Evolutionary conservation across 2,797 vertebrate genomes (phyloP), one percentile per base, ranked within the genome.

Genomic region (Sebastiscus tertius): DNA sequence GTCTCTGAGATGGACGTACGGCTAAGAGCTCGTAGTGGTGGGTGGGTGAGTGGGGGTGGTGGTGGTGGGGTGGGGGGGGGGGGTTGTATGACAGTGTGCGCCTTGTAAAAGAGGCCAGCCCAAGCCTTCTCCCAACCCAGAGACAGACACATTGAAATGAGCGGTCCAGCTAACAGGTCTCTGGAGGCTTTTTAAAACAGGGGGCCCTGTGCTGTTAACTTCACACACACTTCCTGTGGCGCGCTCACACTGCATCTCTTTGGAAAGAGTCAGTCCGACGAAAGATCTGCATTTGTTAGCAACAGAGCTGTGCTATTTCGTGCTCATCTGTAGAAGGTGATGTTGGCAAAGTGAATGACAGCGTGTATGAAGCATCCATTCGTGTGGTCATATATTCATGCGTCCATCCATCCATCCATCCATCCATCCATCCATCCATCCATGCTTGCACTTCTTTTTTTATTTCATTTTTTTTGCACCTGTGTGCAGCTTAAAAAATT

Each of bases 131-230:
- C 81, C 86, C 84, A 71, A 69, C 80, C 85, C 93, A 81, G 81
- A 96, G 94, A 95, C 93, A 96, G 95, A 94, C 92, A 95, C 94
- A 95, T 94, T 95, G 95, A 97, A 97, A 96, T 96, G 93, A 94
- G 96, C 91, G 92, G 94, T 94, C 92, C 93, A 89, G 93, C 94
- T 97, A 96, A 96, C 95, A 96, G 96, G 95, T 93, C 95, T 96
- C 96, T 88, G 84, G 95, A 96, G 96, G 91, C 93, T 91, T 96
- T 97, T 97, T 97, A 95, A 95, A 93, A 91, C 84, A 91, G 92
- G 93, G 94, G 94, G 89, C 92, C 95, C 93, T 95, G 92, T 85
- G 92, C 94, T 93, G 87, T 93, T 96, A 96, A 96, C 95, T 97
- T 96, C 92, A 95, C 93, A 92, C 91, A 89, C 95, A 94, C 94